Percentiles rank a stretch among this genome's conserved stretches.
phyloP scores from a whole-genome alignment of 2,797 vertebrate species.

The Pseudomugil tenellus region DNA sequence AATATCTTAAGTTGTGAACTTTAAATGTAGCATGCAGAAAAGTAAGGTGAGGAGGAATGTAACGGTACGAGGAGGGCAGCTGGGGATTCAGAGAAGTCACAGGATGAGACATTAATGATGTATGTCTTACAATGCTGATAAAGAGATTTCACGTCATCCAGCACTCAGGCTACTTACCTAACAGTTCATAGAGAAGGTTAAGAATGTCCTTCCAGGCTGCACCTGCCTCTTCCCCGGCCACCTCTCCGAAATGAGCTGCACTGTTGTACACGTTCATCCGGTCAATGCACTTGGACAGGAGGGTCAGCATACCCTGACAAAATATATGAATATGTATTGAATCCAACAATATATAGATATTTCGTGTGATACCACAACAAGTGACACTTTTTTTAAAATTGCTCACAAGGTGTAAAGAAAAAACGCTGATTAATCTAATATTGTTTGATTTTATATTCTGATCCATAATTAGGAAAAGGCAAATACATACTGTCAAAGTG shows the following conservation, averaged over 20 bases:
- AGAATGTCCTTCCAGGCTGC: conserved; percentile 95
- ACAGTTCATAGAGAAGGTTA: conserved; percentile 93
- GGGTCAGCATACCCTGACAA: conserved; percentile 92
- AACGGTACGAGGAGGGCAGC: neutral
- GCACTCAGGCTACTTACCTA: conserved; percentile 83
- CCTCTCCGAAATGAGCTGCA: conserved; percentile 92
- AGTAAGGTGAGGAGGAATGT: conserved; percentile 3
- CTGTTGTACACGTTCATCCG: conserved; percentile 95
- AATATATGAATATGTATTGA: neutral
- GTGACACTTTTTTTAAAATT: neutral
- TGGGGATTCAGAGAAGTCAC: conserved; percentile 21
- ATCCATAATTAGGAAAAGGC: neutral
- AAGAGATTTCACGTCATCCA: conserved; percentile 36
- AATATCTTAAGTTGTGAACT: conserved; percentile 40
- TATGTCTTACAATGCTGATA: too few relatives aligned
- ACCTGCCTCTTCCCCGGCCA: conserved; percentile 89
- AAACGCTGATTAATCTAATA: neutral
- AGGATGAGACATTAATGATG: conserved; percentile 51
- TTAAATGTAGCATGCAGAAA: conserved; percentile 16
- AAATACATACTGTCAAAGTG: neutral
- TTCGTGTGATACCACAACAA: neutral
- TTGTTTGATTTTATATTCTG: neutral
- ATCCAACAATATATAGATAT: neutral
- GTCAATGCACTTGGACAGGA: conserved; percentile 96
- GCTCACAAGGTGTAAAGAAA: neutral